Base-by-base conservation (phyloP, 2,888 invertebrate genomes). In the Plebejus argus region DNA sequence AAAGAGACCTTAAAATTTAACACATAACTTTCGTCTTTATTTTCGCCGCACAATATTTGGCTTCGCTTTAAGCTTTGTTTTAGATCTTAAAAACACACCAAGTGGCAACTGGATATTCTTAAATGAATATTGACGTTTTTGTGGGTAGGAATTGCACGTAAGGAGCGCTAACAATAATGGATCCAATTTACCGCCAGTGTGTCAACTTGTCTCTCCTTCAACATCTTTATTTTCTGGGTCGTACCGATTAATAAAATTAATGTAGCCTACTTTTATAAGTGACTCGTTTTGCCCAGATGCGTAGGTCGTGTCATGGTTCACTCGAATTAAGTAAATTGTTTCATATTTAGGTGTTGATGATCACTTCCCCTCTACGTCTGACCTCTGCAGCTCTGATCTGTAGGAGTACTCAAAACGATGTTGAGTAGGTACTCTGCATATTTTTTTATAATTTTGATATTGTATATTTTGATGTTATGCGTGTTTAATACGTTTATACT, bases 191-290 rank as follows among this genome's bases (percentile, higher is more conserved):
- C 80, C 79, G 80, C 79, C 80, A 80, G 39, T 80, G 77, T 39
- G 79, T 80, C 79, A 78, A 74, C 81, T 81, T 81, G 80, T 81
- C 83, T 84, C 83, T 84, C 83, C 84, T 84, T 85, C 84, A 82
- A 83, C 86, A 84, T 84, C 84, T 85, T 85, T 87, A 86, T 86
- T 92, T 93, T 92, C 92, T 93, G 91, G 93, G 93, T 91, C 92
- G 90, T 86, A 85, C 89, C 84, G 84, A 85, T 85, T 86, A 85
- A 85, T 85, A 83, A 85, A 84, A 85, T 86, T 86, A 86, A 91
- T 90, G 92, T 92, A 92, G 88, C 92, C 92, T 90, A 92, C 90
- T 91, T 93, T 91, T 90, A 88, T 90, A 88, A 89, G 90, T 91
- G 90, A 90, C 90, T 91, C 88, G 86, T 90, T 90, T 90, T 81